These are phyloP conservation scores for Etheostoma cragini DNA, from an alignment of 2,113 vertebrate species.

Conservation along the genomic window DNA sequence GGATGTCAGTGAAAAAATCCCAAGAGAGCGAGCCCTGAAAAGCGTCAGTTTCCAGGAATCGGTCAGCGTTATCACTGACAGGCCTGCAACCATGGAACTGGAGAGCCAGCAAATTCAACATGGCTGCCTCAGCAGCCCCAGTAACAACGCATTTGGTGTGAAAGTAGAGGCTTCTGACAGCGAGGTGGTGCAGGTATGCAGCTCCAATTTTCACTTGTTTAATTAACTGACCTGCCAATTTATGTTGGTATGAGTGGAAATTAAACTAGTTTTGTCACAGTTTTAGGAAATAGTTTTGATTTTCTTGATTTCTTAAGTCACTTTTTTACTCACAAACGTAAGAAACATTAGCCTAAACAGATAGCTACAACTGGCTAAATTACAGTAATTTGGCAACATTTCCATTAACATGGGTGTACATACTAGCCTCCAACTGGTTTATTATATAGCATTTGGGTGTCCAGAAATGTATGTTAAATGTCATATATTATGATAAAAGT, in stretches of 20 bases:
- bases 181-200: constrained; percentile 86
- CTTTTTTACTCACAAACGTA: too few species aligned
- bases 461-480: not conserved
- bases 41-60: constrained; percentile 89
- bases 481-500: not conserved
- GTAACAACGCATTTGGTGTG: constrained; percentile 83
- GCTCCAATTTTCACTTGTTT: not conserved
- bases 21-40: constrained; percentile 84
- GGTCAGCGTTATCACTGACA: constrained; percentile 83
- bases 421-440: too few species aligned
- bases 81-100: constrained; percentile 90
- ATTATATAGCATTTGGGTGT: too few species aligned
- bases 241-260: not conserved
- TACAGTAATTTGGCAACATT: too few species aligned
- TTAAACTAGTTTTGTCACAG: not conserved
- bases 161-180: constrained; percentile 88
- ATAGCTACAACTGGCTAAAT: too few species aligned
- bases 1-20: constrained; percentile 88
- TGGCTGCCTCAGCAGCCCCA: constrained; percentile 80
- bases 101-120: constrained; percentile 84
- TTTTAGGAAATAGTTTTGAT: too few species aligned
- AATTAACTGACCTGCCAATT: not conserved
- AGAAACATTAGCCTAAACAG: too few species aligned
- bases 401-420: too few species aligned
- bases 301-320: too few species aligned